phyloP scores from a whole-genome alignment of 2,888 invertebrate species.

The Pyrgus malvae region DNA sequence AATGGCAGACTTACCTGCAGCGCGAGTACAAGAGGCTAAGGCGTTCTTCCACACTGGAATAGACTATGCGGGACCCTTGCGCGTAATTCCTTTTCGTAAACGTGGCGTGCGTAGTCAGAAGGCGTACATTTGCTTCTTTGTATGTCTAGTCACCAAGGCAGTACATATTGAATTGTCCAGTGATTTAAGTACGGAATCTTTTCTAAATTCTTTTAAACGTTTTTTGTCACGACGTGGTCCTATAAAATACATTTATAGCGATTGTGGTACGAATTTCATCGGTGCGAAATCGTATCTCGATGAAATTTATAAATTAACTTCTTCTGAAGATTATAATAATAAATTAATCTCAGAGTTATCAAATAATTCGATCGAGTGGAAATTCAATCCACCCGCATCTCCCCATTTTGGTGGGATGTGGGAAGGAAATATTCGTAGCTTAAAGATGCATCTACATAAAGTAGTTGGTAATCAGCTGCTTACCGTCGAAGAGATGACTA shows the following conservation, averaged over 20 bases:
- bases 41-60: constrained; percentile 15
- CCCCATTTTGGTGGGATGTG: constrained; percentile 21
- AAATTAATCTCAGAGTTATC: not conserved
- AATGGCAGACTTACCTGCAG: constrained; percentile 5
- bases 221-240: constrained; percentile 29
- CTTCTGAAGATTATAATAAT: not conserved
- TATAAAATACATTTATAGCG: constrained; percentile 28
- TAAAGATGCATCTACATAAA: constrained; percentile 17
- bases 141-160: constrained; percentile 28
- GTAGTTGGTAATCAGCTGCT: constrained; percentile 9
- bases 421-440: constrained; percentile 19
- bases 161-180: constrained; percentile 39
- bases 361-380: constrained; percentile 8
- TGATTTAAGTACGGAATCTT: constrained; percentile 35
- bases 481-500: constrained; percentile 4
- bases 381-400: constrained; percentile 7
- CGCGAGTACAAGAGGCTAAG: constrained; percentile 12
- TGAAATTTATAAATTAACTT: constrained; percentile 4
- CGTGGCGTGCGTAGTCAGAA: constrained; percentile 22
- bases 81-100: constrained; percentile 7
- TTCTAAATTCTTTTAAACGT: constrained; percentile 29
- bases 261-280: constrained; percentile 33
- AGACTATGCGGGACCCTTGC: constrained; percentile 24
- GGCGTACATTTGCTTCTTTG: constrained; percentile 29
- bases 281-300: constrained; percentile 16